Percentiles rank a stretch among this genome's conserved stretches.
Conservation (phyloP, 2,888 invertebrate genomes). For the Cryptocheilus praepositus region DNA sequence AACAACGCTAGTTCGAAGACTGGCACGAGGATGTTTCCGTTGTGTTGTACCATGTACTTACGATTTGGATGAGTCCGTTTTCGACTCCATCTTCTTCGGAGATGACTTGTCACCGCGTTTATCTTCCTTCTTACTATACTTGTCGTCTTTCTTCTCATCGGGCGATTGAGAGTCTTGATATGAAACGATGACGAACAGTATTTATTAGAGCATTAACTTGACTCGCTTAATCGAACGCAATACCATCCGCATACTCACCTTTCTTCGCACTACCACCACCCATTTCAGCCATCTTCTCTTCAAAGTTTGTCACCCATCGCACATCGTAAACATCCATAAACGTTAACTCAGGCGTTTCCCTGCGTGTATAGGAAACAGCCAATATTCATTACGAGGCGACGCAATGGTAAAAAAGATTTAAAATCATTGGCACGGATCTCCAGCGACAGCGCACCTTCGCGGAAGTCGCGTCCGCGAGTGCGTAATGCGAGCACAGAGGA, state of each 20-base stretch:
- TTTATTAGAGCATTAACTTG: not conserved
- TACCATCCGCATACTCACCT: constrained; percentile 64
- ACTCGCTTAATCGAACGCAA: constrained; percentile 6
- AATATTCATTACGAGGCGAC: constrained; percentile 40
- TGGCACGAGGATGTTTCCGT: not conserved
- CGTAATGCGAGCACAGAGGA: not conserved
- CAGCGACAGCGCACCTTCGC: constrained; percentile 17
- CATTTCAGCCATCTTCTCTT: constrained; percentile 71
- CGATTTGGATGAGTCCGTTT: constrained; percentile 61
- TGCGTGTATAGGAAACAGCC: constrained; percentile 56
- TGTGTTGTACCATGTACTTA: constrained; percentile 47
- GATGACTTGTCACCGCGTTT: constrained; percentile 59
- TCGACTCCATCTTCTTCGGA: constrained; percentile 58
- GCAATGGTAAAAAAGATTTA: constrained; percentile 26
- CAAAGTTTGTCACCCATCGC: constrained; percentile 73
- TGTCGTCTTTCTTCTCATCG: constrained; percentile 58
- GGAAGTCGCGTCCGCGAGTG: constrained; percentile 14
- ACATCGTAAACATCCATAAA: constrained; percentile 74
- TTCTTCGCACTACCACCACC: constrained; percentile 58
- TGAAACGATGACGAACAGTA: constrained; percentile 23
- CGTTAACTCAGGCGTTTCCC: constrained; percentile 75
- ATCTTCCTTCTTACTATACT: constrained; percentile 59
- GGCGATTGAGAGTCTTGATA: constrained; percentile 48
- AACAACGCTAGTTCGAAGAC: not conserved
- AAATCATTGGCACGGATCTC: not conserved